Percentiles rank a stretch among this genome's conserved stretches.
Conservation (phyloP, 2,888 invertebrate species). For the Rhagophthalmus giganteus region DNA sequence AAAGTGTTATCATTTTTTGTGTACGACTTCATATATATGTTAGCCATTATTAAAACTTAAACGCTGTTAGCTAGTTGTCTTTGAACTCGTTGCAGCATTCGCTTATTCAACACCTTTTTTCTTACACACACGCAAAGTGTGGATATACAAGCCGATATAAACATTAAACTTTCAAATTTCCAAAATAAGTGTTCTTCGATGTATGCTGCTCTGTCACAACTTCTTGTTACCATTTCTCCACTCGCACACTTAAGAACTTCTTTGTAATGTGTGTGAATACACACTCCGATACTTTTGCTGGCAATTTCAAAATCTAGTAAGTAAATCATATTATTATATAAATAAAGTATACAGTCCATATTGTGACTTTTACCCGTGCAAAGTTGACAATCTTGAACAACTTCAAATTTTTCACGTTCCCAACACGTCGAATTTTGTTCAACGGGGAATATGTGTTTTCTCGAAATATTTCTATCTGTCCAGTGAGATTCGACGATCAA, state of each 20-base stretch:
- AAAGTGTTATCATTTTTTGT: conserved; percentile 8
- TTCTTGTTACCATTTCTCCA: conserved; percentile 79
- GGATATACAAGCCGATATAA: conserved; percentile 66
- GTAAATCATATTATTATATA: too few relatives aligned
- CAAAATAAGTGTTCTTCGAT: conserved; percentile 83
- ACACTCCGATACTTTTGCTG: conserved; percentile 80
- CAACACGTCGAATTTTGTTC: conserved; percentile 81
- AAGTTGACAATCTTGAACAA: conserved; percentile 80
- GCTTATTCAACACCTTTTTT: conserved; percentile 67
- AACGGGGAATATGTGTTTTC: conserved; percentile 66
- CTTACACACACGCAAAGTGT: conserved; percentile 67
- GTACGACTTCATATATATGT: conserved; percentile 14
- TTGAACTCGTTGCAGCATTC: conserved; percentile 69
- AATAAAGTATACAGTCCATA: too few relatives aligned
- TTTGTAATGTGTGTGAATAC: conserved; percentile 81
- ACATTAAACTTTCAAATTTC: conserved; percentile 76
- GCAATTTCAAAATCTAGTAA: conserved; percentile 79
- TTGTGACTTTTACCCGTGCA: conserved; percentile 80
- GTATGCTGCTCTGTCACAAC: conserved; percentile 84
- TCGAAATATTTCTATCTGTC: conserved; percentile 60
- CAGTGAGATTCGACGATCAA: conserved; percentile 79
- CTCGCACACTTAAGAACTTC: conserved; percentile 79
- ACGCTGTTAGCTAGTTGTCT: conserved; percentile 70
- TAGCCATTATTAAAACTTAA: conserved; percentile 38
- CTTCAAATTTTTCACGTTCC: conserved; percentile 70